Evolutionary conservation across 2,797 vertebrate species (phyloP).

Genomic region (Mus minutoides): DNA sequence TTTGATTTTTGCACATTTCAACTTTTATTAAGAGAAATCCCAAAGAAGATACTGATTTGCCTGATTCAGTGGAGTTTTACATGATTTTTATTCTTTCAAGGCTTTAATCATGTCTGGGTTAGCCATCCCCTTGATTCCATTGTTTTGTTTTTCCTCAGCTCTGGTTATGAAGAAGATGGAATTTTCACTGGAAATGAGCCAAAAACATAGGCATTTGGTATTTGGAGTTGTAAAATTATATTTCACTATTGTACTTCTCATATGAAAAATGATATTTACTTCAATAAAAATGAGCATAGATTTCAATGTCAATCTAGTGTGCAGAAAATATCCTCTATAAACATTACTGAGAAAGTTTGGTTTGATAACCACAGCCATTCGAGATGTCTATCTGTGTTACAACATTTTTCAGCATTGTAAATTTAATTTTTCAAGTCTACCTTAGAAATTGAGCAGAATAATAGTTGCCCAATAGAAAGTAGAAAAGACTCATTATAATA

Average conservation of each 20-base stretch:
- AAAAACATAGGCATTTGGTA: conserved; percentile 17
- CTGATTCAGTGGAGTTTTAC: neutral
- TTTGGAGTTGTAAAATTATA: conserved; percentile 26
- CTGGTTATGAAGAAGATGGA: neutral
- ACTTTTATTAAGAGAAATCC: conserved; percentile 23
- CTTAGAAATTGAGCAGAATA: conserved; percentile 44
- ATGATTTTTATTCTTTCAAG: neutral
- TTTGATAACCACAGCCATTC: neutral
- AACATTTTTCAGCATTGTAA: neutral
- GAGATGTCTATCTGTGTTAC: conserved; percentile 5
- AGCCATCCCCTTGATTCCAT: neutral
- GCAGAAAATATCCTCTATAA: neutral
- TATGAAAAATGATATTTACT: neutral
- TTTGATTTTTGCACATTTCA: conserved; percentile 12
- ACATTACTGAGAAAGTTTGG: neutral
- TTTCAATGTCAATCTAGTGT: conserved; percentile 30
- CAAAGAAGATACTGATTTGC: neutral
- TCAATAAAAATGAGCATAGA: neutral
- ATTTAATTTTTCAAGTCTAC: conserved; percentile 33
- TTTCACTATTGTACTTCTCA: neutral
- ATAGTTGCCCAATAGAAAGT: conserved; percentile 54
- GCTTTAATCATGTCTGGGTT: neutral
- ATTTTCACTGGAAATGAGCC: neutral
- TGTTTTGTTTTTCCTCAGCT: conserved; percentile 32
- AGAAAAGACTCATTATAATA: neutral